Conservation (phyloP, 2,797 vertebrate genomes). For the Sebastes kiyomatsui region DNA sequence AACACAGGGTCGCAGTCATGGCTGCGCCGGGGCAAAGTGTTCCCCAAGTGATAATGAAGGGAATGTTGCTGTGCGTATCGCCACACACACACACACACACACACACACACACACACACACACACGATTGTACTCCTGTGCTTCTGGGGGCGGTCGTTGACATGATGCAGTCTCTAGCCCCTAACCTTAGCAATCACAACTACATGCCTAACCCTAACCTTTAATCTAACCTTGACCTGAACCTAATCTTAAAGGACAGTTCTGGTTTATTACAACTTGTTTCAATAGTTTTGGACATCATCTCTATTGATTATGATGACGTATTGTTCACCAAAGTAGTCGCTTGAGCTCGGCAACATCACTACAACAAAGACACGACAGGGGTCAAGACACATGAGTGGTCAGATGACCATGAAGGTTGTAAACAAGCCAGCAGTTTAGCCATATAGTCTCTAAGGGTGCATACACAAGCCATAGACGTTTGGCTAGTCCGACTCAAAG, state of each 20-base stretch:
- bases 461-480: background rate
- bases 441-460: too few relatives aligned
- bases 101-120: background rate
- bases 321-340: background rate
- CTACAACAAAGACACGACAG: background rate
- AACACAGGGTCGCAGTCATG: conserved; percentile 63
- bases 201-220: background rate
- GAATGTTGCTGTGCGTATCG: conserved; percentile 35
- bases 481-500: too few relatives aligned
- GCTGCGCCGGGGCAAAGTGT: conserved; percentile 51
- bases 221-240: background rate
- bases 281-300: background rate
- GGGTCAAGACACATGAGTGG: background rate
- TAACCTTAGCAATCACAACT: background rate
- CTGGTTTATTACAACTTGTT: background rate
- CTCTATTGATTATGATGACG: background rate
- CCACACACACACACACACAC: background rate
- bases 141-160: background rate
- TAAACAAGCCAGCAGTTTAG: background rate
- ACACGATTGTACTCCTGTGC: background rate
- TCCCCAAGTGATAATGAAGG: conserved; percentile 73
- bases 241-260: background rate
- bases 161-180: background rate
- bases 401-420: background rate
- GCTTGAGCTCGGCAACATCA: background rate